phyloP scores from a whole-genome alignment of 2,888 invertebrate species.

The Hirtodrosophila cameraria region DNA sequence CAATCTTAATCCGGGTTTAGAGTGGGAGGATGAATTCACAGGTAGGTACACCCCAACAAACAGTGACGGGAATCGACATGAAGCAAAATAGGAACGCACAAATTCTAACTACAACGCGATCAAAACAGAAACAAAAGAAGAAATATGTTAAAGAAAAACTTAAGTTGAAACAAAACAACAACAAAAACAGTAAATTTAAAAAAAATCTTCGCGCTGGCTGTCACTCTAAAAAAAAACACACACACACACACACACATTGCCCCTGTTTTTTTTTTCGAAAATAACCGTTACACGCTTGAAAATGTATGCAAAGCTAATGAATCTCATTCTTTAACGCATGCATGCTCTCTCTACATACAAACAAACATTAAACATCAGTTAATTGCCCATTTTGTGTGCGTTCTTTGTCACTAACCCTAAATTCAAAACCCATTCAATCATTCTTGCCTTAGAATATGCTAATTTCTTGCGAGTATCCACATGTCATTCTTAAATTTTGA shows the following conservation, averaged over 20 bases:
- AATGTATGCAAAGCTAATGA: slow-evolving; percentile 16
- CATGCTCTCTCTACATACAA: slow-evolving; percentile 2
- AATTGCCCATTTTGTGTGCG: slow-evolving; percentile 16
- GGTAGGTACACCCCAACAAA: slow-evolving; percentile 89
- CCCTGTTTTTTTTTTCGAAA: slow-evolving; percentile 1
- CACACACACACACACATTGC: slow-evolving; percentile 24
- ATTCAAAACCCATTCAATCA: slow-evolving; percentile 4
- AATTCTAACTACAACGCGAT: slow-evolving; percentile 69
- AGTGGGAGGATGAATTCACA: slow-evolving; percentile 99
- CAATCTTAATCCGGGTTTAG: slow-evolving; percentile 99
- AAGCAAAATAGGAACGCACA: slow-evolving; percentile 84
- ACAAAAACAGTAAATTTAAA: slow-evolving; percentile 11
- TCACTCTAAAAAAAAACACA: slow-evolving; percentile 31
- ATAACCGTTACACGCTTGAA: slow-evolving; percentile 1
- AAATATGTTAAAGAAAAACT: background rate
- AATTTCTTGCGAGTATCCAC: slow-evolving; percentile 16
- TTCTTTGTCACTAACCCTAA: slow-evolving; percentile 10
- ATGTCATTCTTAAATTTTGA: background rate
- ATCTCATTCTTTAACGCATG: slow-evolving; percentile 10
- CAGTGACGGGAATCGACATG: slow-evolving; percentile 84
- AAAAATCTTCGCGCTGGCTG: slow-evolving; percentile 49
- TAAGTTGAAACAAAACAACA: slow-evolving; percentile 7
- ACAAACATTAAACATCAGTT: slow-evolving; percentile 2
- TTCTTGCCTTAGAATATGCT: background rate
- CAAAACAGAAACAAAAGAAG: too few relatives aligned